Conservation (phyloP, 2,113 vertebrate species). For the Indicator maculatus region DNA sequence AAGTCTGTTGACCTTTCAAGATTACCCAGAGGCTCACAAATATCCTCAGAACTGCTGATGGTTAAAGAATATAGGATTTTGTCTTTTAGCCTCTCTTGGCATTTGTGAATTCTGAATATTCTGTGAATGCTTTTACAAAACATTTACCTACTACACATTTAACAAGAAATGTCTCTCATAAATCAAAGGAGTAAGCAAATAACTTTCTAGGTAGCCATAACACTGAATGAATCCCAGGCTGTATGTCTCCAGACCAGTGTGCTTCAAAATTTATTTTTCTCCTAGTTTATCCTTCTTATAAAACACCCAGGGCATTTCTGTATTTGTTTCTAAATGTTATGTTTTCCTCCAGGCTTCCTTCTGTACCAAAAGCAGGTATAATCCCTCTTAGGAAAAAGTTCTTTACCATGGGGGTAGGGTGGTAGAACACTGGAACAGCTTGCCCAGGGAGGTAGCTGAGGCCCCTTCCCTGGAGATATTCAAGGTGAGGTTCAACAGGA, state of each 20-base stretch:
- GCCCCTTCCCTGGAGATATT: too few species aligned
- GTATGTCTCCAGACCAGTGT: neutral
- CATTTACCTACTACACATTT: neutral
- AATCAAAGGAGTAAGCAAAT: neutral
- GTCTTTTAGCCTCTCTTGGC: constrained; percentile 36
- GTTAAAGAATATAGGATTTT: constrained; percentile 43
- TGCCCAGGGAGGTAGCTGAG: too few species aligned
- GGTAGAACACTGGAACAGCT: too few species aligned
- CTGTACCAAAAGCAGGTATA: neutral
- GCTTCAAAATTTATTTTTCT: neutral
- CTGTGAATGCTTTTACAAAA: neutral
- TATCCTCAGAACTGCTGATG: neutral
- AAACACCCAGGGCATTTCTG: neutral
- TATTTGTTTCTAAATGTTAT: neutral
- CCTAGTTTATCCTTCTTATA: neutral
- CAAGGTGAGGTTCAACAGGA: too few species aligned
- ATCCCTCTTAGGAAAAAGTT: neutral
- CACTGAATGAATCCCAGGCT: neutral
- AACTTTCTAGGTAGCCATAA: neutral
- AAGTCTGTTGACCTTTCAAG: constrained; percentile 30
- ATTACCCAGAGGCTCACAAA: constrained; percentile 6
- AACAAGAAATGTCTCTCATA: neutral
- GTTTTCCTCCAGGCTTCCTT: neutral
- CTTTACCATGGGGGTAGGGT: too few species aligned
- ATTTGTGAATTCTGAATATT: constrained; percentile 52